Percentiles rank a stretch among this genome's conserved stretches.
These are phyloP conservation scores for Calameuta idolon DNA, from an alignment of 2,888 invertebrate species.

Conservation along the genomic window DNA sequence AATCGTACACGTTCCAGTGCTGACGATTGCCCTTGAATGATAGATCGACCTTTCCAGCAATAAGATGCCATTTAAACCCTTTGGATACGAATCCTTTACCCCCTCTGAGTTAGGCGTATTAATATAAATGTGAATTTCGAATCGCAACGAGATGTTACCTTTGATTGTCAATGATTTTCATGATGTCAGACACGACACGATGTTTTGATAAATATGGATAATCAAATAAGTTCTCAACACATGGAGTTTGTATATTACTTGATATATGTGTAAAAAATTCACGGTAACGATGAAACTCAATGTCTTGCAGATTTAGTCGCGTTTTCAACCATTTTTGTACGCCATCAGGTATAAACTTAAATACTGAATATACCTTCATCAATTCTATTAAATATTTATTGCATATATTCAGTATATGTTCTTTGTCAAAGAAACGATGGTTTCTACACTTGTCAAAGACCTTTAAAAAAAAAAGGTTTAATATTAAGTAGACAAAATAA, in stretches of 20 bases:
- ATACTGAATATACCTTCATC: conserved; percentile 19
- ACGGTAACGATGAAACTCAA: conserved; percentile 18
- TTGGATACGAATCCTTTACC: too few species aligned
- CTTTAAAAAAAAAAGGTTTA: conserved; percentile 38
- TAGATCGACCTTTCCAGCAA: conserved; percentile 1
- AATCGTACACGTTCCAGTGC: conserved; percentile 21
- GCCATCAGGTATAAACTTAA: conserved; percentile 31
- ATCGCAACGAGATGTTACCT: too few species aligned
- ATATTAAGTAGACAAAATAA: conserved; percentile 1
- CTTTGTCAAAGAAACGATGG: conserved; percentile 54
- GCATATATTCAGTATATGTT: conserved; percentile 41
- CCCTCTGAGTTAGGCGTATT: too few species aligned
- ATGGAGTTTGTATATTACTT: neutral
- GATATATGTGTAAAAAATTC: conserved; percentile 10
- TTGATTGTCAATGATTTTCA: neutral
- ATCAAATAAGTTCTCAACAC: neutral
- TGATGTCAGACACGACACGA: neutral
- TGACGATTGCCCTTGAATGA: conserved; percentile 29
- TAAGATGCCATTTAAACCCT: too few species aligned
- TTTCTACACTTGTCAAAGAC: conserved; percentile 59
- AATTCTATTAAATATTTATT: conserved; percentile 16
- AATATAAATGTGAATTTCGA: too few species aligned
- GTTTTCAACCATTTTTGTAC: conserved; percentile 43
- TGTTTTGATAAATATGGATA: neutral
- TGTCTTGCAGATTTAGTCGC: conserved; percentile 21